Conservation (phyloP, 23 tunicate species). For the Halocynthia aurantium region DNA sequence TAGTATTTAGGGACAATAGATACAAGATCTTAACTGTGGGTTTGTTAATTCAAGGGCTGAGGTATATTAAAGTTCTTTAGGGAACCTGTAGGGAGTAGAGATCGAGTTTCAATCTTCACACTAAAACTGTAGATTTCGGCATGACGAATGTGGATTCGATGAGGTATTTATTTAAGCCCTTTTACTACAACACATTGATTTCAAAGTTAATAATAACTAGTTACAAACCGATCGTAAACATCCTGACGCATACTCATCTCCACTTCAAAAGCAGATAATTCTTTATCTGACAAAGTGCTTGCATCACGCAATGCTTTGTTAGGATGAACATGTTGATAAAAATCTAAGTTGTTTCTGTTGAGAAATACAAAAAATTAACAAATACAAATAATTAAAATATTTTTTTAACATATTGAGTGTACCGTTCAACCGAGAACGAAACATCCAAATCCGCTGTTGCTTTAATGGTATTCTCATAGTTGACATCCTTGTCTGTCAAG, state of each 20-base stretch:
- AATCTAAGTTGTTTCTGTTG: conserved; percentile 61
- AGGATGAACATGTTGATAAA: conserved; percentile 78
- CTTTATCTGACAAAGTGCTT: conserved; percentile 65
- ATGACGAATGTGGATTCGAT: no score
- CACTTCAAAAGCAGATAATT: conserved; percentile 70
- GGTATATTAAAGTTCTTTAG: no score
- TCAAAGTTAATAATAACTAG: neutral
- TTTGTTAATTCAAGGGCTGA: no score
- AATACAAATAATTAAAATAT: neutral
- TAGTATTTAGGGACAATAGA: no score
- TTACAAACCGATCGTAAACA: conserved; percentile 63
- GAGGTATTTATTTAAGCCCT: no score
- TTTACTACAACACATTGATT: neutral
- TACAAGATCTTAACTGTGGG: no score
- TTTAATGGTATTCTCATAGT: conserved; percentile 44
- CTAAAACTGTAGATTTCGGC: no score
- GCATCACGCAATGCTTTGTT: conserved; percentile 80
- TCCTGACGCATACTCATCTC: conserved; percentile 90
- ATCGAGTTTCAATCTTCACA: no score
- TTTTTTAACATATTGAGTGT: neutral
- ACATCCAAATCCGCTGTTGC: conserved; percentile 43
- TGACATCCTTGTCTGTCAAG: conserved; percentile 24
- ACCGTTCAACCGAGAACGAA: conserved; percentile 43
- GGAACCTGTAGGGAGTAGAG: no score
- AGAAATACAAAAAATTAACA: neutral